Percentiles rank a stretch among this genome's conserved stretches.
Conservation (phyloP, 2,113 vertebrate species). For the Vidua chalybeata region DNA sequence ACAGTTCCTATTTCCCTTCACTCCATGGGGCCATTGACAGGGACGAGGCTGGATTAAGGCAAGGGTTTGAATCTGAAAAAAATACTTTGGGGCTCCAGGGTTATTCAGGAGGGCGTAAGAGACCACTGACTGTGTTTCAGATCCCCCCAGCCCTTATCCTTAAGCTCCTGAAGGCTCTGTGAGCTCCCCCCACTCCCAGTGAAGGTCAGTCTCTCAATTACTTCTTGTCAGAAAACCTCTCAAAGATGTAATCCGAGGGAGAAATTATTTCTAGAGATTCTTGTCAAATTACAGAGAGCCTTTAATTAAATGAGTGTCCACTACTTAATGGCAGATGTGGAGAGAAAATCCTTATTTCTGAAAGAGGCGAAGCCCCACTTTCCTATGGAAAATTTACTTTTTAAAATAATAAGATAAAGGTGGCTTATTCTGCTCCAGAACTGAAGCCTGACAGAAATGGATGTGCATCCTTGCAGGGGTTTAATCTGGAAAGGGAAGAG, state of each 20-base stretch:
- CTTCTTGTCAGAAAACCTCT: not conserved
- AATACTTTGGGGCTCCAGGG: not conserved
- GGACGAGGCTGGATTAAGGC: not conserved
- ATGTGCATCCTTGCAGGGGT: not conserved
- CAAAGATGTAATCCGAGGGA: not conserved
- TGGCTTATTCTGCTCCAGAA: not conserved
- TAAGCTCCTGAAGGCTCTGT: not conserved
- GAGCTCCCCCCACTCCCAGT: accelerated
- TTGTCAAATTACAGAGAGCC: not conserved
- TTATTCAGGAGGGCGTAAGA: not conserved
- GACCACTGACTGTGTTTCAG: accelerated
- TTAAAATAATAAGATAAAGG: not conserved
- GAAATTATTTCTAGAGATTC: not conserved
- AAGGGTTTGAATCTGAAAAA: not conserved
- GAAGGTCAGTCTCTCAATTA: not conserved
- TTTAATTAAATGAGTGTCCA: not conserved
- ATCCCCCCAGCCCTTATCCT: not conserved
- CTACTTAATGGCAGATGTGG: not conserved
- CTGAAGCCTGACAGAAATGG: not conserved
- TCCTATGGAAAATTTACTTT: not conserved
- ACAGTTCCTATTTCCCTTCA: not conserved
- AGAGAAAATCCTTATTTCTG: not conserved
- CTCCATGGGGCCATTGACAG: not conserved
- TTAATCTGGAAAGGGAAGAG: not conserved
- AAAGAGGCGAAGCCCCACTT: not conserved